A percentile compares a stretch with the other conserved stretches of the same genome.
phyloP scores from a whole-genome alignment of 2,888 invertebrate species.

The Uropetala carovei region DNA sequence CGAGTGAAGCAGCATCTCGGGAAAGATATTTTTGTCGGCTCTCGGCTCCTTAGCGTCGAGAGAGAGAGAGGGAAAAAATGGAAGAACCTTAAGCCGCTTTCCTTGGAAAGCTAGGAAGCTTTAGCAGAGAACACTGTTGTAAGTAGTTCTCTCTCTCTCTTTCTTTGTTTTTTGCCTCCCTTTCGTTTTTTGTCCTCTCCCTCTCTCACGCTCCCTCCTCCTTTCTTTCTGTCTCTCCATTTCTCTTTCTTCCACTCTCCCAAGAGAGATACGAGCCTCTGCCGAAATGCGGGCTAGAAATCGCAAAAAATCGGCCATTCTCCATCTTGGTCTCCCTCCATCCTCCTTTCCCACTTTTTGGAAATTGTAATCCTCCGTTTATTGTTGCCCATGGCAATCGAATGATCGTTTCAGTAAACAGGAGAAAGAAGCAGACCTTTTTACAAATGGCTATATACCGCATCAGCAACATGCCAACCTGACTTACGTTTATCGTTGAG shows the following conservation, averaged over 20 bases:
- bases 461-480: too few species aligned
- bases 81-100: background rate
- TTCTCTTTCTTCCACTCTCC: background rate
- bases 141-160: background rate
- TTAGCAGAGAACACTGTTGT: background rate
- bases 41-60: background rate
- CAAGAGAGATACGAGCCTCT: background rate
- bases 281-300: background rate
- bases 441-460: too few species aligned
- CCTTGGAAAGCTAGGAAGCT: background rate
- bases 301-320: background rate
- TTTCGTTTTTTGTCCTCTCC: background rate
- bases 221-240: background rate
- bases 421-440: background rate
- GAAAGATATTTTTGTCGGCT: background rate
- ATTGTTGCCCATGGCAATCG: constrained; percentile 4
- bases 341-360: background rate
- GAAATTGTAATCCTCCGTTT: background rate
- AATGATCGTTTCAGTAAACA: background rate
- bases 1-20: background rate
- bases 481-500: too few species aligned
- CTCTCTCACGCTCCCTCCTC: background rate
- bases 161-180: background rate
- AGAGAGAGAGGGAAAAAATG: background rate
- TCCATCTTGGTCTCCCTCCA: background rate